These are phyloP conservation scores for Ceyx cyanopectus DNA, from an alignment of 2,113 vertebrate species.

Conservation along the genomic window DNA sequence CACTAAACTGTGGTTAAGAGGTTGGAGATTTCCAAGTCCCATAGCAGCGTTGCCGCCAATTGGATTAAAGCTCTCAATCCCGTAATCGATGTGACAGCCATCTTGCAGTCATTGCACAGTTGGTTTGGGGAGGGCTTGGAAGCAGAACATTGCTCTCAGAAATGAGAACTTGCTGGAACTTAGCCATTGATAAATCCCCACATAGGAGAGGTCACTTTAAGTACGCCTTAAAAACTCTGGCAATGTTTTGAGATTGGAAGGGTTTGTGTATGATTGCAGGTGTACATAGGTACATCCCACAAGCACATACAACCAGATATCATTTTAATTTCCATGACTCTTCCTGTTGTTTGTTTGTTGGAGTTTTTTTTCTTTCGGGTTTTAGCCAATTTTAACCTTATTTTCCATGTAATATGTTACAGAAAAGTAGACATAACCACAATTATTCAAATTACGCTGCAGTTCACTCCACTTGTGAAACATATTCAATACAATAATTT, in stretches of 20 bases:
- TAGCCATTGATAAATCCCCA: background rate
- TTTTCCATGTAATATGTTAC: background rate
- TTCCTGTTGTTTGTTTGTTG: background rate
- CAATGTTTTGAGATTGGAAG: background rate
- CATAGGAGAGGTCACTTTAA: background rate
- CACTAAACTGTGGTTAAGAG: constrained; percentile 40
- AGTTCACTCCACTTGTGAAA: background rate
- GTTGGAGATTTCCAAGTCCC: constrained; percentile 45
- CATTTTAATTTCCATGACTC: background rate
- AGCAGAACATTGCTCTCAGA: background rate
- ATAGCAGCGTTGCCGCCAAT: constrained; percentile 4
- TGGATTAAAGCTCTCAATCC: constrained; percentile 13
- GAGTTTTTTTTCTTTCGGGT: background rate
- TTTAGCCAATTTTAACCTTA: background rate
- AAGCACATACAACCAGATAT: background rate
- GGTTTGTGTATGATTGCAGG: background rate
- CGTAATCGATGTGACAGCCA: background rate
- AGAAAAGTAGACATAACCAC: background rate
- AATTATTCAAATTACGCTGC: background rate
- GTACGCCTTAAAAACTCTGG: background rate
- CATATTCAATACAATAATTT: background rate
- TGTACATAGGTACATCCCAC: background rate
- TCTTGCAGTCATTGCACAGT: constrained; percentile 2
- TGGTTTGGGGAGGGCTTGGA: background rate
- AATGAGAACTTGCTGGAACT: background rate